A percentile compares a stretch with the other conserved stretches of the same genome.
These are phyloP conservation scores for Sminthopsis crassicaudata DNA, from an alignment of 2,113 vertebrate genomes.

Conservation along the genomic window DNA sequence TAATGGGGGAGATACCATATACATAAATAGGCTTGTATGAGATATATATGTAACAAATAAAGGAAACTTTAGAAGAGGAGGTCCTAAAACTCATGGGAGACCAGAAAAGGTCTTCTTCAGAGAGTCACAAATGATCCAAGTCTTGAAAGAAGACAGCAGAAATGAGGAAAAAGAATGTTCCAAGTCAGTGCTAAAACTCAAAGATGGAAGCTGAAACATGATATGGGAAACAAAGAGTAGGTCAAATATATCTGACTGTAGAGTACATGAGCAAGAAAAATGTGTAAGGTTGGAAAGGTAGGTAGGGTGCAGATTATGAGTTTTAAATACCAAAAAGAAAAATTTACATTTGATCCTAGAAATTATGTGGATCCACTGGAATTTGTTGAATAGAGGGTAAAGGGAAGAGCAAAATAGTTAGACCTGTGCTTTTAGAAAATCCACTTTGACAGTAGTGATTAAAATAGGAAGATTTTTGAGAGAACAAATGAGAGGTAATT, in stretches of 20 bases:
- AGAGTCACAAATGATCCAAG: not conserved
- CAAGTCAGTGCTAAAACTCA: not conserved
- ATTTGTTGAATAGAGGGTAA: not conserved
- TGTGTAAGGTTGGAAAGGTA: not conserved
- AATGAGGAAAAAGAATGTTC: not conserved
- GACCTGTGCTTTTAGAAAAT: not conserved
- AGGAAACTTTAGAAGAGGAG: not conserved
- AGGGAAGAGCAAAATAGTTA: not conserved
- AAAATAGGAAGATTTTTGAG: not conserved
- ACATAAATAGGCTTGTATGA: not conserved
- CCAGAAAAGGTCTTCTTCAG: not conserved
- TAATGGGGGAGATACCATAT: not conserved
- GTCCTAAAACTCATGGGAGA: not conserved
- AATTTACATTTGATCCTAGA: not conserved
- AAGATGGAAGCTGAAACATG: not conserved
- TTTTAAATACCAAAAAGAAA: not conserved
- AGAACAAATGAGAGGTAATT: not conserved
- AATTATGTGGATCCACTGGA: not conserved
- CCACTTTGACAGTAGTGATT: not conserved
- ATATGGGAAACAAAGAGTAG: not conserved
- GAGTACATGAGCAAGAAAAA: not conserved
- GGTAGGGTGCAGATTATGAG: not conserved
- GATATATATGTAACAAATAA: not conserved
- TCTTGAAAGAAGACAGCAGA: not conserved
- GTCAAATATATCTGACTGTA: not conserved